These are phyloP conservation scores for Lerista edwardsae DNA, from an alignment of 2,797 vertebrate genomes.

Conservation along the genomic window DNA sequence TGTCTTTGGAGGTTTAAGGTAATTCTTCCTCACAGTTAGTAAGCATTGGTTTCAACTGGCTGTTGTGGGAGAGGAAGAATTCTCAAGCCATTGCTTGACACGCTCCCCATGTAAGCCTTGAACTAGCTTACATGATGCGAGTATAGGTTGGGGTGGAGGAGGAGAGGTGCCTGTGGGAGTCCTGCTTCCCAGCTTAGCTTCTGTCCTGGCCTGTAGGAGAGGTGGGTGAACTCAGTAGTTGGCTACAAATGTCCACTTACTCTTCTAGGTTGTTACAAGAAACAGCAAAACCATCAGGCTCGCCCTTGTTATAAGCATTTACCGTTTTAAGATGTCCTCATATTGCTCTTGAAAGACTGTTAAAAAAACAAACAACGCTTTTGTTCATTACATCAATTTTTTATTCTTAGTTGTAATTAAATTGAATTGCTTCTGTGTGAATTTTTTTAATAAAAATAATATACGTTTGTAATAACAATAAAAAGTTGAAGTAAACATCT, in stretches of 20 bases:
- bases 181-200: not conserved
- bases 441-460: constrained; percentile 73
- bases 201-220: not conserved
- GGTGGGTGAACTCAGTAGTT: not conserved
- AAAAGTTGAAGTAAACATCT: constrained; percentile 63
- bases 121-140: not conserved
- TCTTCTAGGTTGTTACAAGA: not conserved
- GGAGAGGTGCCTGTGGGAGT: not conserved
- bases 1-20: not conserved
- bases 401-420: constrained; percentile 94
- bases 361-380: constrained; percentile 84
- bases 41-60: not conserved
- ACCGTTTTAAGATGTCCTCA: constrained; percentile 81
- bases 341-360: constrained; percentile 89
- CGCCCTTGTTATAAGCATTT: constrained; percentile 69
- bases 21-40: not conserved
- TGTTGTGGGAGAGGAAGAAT: not conserved
- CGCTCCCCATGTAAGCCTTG: not conserved
- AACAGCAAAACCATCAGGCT: not conserved
- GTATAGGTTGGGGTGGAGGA: not conserved
- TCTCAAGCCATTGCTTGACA: not conserved
- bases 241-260: not conserved
- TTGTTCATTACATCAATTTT: constrained; percentile 91
- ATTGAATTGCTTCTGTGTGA: constrained; percentile 79
- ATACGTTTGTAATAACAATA: constrained; percentile 72